phyloP scores from a whole-genome alignment of 2,113 vertebrate species.

The Phalacrocorax pelagicus region DNA sequence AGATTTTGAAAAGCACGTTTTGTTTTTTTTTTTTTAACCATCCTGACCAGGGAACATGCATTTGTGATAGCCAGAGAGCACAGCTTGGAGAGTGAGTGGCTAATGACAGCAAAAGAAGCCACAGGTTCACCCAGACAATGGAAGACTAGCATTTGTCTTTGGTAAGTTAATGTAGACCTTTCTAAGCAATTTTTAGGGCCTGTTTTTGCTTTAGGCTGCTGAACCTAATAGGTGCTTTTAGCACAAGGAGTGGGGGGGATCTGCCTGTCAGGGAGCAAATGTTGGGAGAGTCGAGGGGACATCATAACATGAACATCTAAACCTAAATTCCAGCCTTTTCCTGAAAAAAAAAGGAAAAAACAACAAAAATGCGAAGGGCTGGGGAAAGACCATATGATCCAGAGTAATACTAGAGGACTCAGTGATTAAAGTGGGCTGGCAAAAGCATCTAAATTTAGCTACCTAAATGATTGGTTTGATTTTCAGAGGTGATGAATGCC shows the following conservation, averaged over 20 bases:
- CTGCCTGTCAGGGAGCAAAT: background rate
- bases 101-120: background rate
- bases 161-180: background rate
- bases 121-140: background rate
- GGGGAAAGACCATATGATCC: background rate
- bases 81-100: background rate
- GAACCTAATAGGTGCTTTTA: background rate
- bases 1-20: background rate
- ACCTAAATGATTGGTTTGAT: background rate
- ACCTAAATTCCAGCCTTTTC: background rate
- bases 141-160: background rate
- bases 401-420: background rate
- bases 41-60: background rate
- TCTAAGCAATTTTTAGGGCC: background rate
- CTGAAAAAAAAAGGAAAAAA: background rate
- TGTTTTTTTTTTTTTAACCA: background rate
- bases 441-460: slow-evolving; percentile 22
- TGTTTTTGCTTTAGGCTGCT: background rate
- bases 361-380: background rate
- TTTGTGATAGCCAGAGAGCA: background rate
- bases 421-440: background rate
- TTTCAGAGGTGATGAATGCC: slow-evolving; percentile 24
- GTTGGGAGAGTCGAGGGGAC: background rate
- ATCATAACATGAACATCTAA: background rate
- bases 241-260: background rate